Percentiles rank a stretch among this genome's conserved stretches.
Conservation (phyloP, 2,888 invertebrate genomes). For the Netelia fuscicornis region DNA sequence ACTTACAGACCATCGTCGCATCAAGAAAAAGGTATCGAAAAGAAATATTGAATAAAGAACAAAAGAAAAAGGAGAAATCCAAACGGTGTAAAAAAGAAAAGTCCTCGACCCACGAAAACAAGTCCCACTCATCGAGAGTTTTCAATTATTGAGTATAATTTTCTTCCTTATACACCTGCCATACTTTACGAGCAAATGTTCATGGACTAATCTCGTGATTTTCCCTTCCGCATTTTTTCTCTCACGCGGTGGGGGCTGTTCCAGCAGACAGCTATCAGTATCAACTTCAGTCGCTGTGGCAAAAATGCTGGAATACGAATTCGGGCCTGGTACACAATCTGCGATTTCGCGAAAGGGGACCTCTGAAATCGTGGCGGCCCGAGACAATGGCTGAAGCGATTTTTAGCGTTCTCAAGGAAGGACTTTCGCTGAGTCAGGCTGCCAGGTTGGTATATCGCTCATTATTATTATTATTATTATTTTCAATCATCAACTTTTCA, state of each 20-base stretch:
- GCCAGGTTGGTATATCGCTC: constrained; percentile 85
- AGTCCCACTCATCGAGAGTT: constrained; percentile 61
- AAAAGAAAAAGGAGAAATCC: constrained; percentile 26
- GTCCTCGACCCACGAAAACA: constrained; percentile 51
- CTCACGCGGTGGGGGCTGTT: constrained; percentile 77
- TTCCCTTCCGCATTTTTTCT: constrained; percentile 72
- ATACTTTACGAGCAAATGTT: constrained; percentile 20
- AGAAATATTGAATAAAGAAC: constrained; percentile 40
- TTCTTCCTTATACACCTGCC: constrained; percentile 36
- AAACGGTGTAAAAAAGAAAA: constrained; percentile 22
- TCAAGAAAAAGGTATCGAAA: constrained; percentile 55
- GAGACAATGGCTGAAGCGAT: constrained; percentile 98
- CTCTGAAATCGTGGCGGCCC: constrained; percentile 96
- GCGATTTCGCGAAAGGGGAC: constrained; percentile 96
- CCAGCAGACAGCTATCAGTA: constrained; percentile 97
- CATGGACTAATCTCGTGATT: constrained; percentile 73
- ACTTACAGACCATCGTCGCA: constrained; percentile 59
- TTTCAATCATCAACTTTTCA: not conserved
- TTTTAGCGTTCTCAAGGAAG: constrained; percentile 96
- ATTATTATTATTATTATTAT: not conserved
- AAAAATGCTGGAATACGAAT: constrained; percentile 97
- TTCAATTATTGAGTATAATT: constrained; percentile 66
- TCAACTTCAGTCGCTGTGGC: constrained; percentile 97
- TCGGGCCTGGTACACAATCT: constrained; percentile 96
- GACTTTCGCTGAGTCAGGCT: constrained; percentile 94